Conservation (phyloP, 2,888 invertebrate species). For the Orchestes rusci region DNA sequence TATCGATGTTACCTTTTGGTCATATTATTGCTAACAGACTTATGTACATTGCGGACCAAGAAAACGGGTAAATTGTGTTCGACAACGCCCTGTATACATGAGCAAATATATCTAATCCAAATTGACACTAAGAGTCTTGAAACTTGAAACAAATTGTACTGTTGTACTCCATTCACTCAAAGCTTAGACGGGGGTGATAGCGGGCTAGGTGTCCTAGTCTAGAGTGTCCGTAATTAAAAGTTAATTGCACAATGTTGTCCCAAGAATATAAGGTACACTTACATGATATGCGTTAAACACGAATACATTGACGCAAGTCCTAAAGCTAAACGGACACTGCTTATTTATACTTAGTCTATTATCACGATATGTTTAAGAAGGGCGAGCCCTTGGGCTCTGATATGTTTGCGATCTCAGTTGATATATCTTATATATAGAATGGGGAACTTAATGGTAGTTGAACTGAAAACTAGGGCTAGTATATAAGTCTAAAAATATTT, state of each 20-base stretch:
- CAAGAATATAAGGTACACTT: slow-evolving; percentile 21
- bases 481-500: too few species aligned
- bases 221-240: slow-evolving; percentile 13
- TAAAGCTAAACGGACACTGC: too few species aligned
- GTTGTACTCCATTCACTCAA: too few species aligned
- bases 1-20: too few species aligned
- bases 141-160: too few species aligned
- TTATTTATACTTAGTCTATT: slow-evolving; percentile 23
- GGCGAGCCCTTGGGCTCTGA: slow-evolving; percentile 43
- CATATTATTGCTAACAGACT: too few species aligned
- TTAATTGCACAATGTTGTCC: slow-evolving; percentile 24
- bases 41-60: too few species aligned
- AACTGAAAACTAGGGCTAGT: too few species aligned
- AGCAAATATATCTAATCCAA: too few species aligned
- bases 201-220: slow-evolving; percentile 18
- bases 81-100: too few species aligned
- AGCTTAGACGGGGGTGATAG: slow-evolving; percentile 23
- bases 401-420: slow-evolving; percentile 48
- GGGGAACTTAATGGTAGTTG: slow-evolving; percentile 1
- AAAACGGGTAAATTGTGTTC: too few species aligned
- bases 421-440: slow-evolving; percentile 36
- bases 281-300: slow-evolving; percentile 21
- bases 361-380: slow-evolving; percentile 24
- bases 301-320: too few species aligned
- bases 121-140: slow-evolving; percentile 25